phyloP scores from a whole-genome alignment of 2,113 vertebrate genomes.

The Pogonocichla stellata region DNA sequence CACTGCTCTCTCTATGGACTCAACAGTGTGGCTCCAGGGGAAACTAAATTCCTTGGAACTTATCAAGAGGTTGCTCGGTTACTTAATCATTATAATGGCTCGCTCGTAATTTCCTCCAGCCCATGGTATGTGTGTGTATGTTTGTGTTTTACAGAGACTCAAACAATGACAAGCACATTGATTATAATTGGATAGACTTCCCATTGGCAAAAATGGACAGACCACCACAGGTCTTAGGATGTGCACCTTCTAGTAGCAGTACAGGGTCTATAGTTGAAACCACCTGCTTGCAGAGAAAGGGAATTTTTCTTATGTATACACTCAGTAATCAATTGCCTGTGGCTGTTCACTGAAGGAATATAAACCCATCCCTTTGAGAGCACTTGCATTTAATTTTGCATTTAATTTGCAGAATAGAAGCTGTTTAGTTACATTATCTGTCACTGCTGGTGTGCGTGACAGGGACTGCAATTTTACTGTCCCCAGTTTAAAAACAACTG shows the following conservation, averaged over 20 bases:
- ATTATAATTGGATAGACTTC: neutral
- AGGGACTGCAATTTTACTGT: neutral
- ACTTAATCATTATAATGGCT: slow-evolving; percentile 17
- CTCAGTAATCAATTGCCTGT: neutral
- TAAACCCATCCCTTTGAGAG: neutral
- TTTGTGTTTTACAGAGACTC: neutral
- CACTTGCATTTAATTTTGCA: slow-evolving; percentile 30
- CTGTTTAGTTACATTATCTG: neutral
- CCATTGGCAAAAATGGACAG: neutral
- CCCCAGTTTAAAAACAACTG: neutral
- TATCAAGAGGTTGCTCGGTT: neutral
- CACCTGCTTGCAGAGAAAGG: neutral
- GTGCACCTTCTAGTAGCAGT: neutral
- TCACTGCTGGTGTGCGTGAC: neutral
- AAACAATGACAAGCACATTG: neutral
- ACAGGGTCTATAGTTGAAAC: neutral
- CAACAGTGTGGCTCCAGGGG: neutral
- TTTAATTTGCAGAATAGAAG: slow-evolving; percentile 16
- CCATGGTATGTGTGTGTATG: neutral
- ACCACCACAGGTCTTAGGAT: neutral
- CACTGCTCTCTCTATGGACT: neutral
- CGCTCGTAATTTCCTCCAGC: neutral
- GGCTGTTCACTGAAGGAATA: neutral
- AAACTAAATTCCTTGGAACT: slow-evolving; percentile 30
- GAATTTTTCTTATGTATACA: neutral